Conservation (phyloP, 2,113 vertebrate species). For the Toxotes chatareus region DNA sequence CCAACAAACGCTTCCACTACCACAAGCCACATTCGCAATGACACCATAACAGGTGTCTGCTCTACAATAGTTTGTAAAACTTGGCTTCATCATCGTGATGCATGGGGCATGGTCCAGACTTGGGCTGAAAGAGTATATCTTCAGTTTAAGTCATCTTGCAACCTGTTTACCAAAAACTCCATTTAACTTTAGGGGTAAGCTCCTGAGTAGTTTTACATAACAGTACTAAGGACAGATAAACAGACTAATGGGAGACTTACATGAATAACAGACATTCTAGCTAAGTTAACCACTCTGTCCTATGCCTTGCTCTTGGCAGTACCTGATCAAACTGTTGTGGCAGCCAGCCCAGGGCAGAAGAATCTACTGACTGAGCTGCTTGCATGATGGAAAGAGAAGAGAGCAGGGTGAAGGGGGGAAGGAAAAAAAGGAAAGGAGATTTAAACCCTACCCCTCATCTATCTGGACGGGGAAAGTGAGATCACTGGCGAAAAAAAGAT, state of each 20-base stretch:
- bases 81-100: background rate
- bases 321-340: conserved; percentile 59
- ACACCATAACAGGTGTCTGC: background rate
- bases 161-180: background rate
- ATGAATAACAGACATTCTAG: conserved; percentile 34
- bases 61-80: background rate
- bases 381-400: conserved; percentile 58
- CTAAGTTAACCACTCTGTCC: conserved; percentile 34
- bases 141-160: background rate
- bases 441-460: conserved; percentile 58
- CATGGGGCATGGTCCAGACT: background rate
- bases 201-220: background rate
- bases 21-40: background rate
- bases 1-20: background rate
- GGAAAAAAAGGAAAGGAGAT: conserved; percentile 46
- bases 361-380: conserved; percentile 61
- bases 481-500: conserved; percentile 53
- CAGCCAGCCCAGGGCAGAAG: conserved; percentile 40
- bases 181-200: background rate
- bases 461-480: conserved; percentile 53
- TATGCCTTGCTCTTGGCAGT: conserved; percentile 41
- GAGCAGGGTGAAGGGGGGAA: conserved; percentile 18
- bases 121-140: background rate
- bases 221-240: conserved; percentile 5
- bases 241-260: conserved; percentile 14